Conservation (phyloP, 2,113 vertebrate species). For the Phocoena sinus region DNA sequence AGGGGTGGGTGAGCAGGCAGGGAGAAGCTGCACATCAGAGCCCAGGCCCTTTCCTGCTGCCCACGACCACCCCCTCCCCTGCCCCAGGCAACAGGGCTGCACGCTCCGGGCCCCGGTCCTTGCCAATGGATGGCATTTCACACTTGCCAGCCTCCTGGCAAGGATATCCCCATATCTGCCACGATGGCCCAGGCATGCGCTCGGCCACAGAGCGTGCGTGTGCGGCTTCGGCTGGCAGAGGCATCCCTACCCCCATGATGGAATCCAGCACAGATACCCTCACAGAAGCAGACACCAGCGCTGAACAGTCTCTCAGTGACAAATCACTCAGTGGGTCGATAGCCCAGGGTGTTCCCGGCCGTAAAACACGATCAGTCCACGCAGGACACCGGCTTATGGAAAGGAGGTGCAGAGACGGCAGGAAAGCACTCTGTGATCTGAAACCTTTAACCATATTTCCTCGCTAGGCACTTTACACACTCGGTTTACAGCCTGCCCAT, state of each 20-base stretch:
- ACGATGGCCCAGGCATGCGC: background rate
- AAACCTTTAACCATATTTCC: background rate
- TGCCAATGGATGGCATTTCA: background rate
- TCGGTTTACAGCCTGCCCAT: background rate
- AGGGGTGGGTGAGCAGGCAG: background rate
- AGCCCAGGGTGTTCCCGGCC: background rate
- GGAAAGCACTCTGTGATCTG: background rate
- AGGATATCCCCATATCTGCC: background rate
- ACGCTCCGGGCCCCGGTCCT: background rate
- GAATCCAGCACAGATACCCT: constrained; percentile 3
- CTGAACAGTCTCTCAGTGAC: background rate
- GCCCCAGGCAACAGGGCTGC: background rate
- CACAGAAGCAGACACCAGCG: background rate
- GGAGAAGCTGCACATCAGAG: background rate
- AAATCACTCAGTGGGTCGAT: background rate
- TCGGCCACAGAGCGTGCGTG: background rate
- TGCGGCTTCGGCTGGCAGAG: background rate
- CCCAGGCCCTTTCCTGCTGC: background rate
- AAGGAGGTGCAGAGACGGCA: background rate
- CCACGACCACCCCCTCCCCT: background rate
- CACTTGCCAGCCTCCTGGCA: background rate
- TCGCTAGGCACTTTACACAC: background rate
- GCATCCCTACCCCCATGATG: background rate
- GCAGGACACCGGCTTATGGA: background rate
- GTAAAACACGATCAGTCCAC: background rate